Evolutionary conservation across 1,140 invertebrate species (phyloP), one percentile per base, ranked within the genome.

Genomic region (Mercenaria mercenaria): DNA sequence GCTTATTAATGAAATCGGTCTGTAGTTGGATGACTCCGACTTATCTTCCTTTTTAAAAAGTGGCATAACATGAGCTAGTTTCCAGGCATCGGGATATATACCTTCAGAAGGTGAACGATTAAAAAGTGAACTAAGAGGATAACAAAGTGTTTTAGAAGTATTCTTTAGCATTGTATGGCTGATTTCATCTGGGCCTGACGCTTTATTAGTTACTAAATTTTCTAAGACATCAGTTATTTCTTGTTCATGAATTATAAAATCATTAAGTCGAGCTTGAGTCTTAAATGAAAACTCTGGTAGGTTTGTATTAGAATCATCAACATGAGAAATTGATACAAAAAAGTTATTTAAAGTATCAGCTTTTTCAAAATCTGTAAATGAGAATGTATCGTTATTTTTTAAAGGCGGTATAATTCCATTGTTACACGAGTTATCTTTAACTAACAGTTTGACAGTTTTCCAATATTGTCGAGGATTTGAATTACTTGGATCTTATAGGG

Each of bases 11-110:
- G 79, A 83, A 79, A 89, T 43, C 20, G 88, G 79, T 76, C 64
- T 56, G 59, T 89, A 89, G 26, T 84, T 84, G 13, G 41, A 83
- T 20, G 74, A 10, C 18, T 76, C 18, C 20, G 26, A 15, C 8
- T 10, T 50, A 23, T 82, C 43, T n/a, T 80, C 77, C 69, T 89
- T 89, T 69, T 89, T 89, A 69, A 81, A 83, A 32, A 83, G 52
- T 23, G 64, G 80, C 52, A 79, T 69, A 32, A 80, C 41, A 67
- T 67, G 43, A 13, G 86, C 74, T 1, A 8, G 3, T 64, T 88
- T 81, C 74, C 34, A 82, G 15, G 1, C 26, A 26, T 64, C n/a
- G 1, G 80, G 80, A 64, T 39, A 82, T 26, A 37, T 43, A 82
- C 29, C n/a, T 61, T 41, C 20, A 39, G 23, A 41, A 4, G 64